phyloP scores from a whole-genome alignment of 1,140 invertebrate genomes.

The Samia ricini region DNA sequence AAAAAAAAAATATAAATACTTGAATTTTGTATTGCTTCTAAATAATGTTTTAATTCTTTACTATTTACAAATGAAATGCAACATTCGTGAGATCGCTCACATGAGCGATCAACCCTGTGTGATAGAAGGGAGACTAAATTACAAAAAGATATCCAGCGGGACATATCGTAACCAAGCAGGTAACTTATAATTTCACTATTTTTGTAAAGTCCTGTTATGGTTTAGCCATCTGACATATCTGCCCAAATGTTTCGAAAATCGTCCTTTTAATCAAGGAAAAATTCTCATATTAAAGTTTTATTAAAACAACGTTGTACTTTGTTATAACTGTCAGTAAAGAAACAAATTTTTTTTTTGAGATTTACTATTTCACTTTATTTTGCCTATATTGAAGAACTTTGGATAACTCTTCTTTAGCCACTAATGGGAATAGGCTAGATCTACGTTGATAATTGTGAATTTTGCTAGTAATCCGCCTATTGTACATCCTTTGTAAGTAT shows the following conservation, averaged over 20 bases:
- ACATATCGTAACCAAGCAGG: constrained; percentile 71
- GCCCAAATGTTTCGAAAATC: neutral
- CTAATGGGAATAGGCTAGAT: no score
- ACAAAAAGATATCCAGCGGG: constrained; percentile 80
- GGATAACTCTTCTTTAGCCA: no score
- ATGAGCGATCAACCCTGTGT: constrained; percentile 78
- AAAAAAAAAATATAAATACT: neutral
- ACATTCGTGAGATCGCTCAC: constrained; percentile 80
- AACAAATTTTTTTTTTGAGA: no score
- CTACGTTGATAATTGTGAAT: no score
- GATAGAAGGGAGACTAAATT: constrained; percentile 83
- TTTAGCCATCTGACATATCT: neutral
- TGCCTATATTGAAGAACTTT: no score
- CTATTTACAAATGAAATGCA: constrained; percentile 80
- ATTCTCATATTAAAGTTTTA: neutral
- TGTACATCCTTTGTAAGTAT: no score
- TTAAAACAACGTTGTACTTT: no score
- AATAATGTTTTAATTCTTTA: neutral
- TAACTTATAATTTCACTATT: constrained; percentile 24
- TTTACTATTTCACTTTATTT: neutral
- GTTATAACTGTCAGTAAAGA: no score
- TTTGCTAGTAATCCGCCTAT: no score
- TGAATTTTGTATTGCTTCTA: neutral
- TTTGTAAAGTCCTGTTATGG: neutral
- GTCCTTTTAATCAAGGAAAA: neutral